Percentiles rank a stretch among this genome's conserved stretches.
Evolutionary conservation across 1,140 invertebrate genomes (phyloP).

Genomic region (Calephelis virginiensis): DNA sequence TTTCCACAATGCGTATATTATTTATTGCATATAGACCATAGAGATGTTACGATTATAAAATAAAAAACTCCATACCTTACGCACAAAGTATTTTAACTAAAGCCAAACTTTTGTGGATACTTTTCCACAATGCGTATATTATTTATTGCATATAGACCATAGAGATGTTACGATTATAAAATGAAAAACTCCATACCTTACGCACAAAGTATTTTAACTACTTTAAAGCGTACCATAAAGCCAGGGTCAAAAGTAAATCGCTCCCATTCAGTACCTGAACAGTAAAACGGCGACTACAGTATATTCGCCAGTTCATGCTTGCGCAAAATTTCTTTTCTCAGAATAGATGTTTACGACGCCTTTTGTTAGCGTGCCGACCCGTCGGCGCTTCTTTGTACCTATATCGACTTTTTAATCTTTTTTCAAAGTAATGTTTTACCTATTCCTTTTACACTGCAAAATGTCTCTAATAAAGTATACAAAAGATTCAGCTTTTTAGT

Average conservation of each 20-base stretch:
- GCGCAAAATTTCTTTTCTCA: slow-evolving; percentile 71
- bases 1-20: too few species aligned
- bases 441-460: slow-evolving; percentile 5
- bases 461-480: background rate
- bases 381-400: slow-evolving; percentile 30
- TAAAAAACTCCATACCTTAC: too few species aligned
- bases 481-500: background rate
- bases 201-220: background rate
- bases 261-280: slow-evolving; percentile 26
- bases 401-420: slow-evolving; percentile 29
- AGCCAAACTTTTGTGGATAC: background rate
- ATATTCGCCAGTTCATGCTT: slow-evolving; percentile 40
- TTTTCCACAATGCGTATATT: too few species aligned
- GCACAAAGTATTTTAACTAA: too few species aligned
- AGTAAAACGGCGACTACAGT: slow-evolving; percentile 16
- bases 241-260: slow-evolving; percentile 2
- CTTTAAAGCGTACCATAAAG: background rate
- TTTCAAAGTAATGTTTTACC: slow-evolving; percentile 26
- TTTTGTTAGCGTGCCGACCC: slow-evolving; percentile 44
- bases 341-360: slow-evolving; percentile 55
- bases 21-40: too few species aligned
- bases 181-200: too few species aligned
- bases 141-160: too few species aligned
- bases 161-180: too few species aligned
- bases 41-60: too few species aligned